phyloP scores from a whole-genome alignment of 2,113 vertebrate genomes.

The Phalacrocorax aristotelis region DNA sequence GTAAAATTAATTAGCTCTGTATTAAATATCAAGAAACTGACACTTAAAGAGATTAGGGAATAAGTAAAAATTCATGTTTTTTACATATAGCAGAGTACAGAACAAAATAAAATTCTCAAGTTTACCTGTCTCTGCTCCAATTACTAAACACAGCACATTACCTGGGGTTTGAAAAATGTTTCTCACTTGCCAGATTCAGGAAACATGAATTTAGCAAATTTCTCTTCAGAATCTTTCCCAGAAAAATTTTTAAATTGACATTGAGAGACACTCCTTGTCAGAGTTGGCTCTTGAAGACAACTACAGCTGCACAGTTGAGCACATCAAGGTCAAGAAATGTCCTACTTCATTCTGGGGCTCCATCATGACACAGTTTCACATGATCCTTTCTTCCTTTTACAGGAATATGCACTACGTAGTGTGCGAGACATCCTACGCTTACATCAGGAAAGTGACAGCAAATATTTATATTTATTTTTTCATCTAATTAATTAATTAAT shows the following conservation, averaged over 20 bases:
- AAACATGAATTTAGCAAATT: neutral
- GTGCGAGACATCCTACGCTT: neutral
- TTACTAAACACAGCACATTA: neutral
- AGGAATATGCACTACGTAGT: fast-evolving
- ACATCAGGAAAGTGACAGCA: neutral
- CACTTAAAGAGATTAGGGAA: neutral
- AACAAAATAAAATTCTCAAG: neutral
- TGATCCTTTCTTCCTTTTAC: neutral
- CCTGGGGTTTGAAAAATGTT: neutral
- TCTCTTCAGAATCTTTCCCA: neutral
- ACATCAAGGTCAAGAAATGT: constrained; percentile 37
- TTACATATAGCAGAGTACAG: neutral
- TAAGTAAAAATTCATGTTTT: neutral
- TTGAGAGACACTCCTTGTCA: neutral
- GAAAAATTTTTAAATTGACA: neutral
- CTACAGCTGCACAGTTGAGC: neutral
- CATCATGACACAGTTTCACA: constrained; percentile 10
- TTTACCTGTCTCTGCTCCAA: neutral
- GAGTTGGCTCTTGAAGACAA: neutral
- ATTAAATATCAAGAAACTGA: neutral
- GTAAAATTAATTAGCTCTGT: neutral
- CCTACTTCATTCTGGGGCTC: constrained; percentile 7
- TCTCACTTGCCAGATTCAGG: neutral
- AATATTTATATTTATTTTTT: neutral
- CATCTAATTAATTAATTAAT: neutral